phyloP scores from a whole-genome alignment of 35 echinoderm and acorn worm species.

The Apostichopus japonicus region DNA sequence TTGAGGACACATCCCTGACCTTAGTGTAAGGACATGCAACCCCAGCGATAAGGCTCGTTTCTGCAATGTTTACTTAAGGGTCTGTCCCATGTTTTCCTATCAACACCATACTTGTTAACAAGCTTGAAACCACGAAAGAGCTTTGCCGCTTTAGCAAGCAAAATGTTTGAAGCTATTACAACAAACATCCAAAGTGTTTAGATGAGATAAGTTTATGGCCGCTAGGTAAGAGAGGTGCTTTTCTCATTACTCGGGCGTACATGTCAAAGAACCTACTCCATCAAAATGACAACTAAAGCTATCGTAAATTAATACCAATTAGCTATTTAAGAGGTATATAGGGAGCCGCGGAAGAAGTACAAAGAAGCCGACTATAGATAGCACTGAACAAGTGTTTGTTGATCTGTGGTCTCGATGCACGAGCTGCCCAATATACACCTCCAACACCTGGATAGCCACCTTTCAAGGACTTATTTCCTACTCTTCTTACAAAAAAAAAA shows the following conservation, averaged over 20 bases:
- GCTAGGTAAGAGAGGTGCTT: constrained; percentile 11
- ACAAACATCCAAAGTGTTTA: constrained; percentile 29
- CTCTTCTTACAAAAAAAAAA: not conserved
- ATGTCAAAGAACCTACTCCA: not conserved
- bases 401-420: constrained; percentile 3
- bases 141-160: constrained; percentile 7
- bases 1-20: constrained; percentile 37
- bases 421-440: not conserved
- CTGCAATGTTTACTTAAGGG: constrained; percentile 16
- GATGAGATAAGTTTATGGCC: constrained; percentile 30
- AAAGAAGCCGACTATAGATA: not conserved
- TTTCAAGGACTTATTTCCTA: not conserved
- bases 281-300: not conserved
- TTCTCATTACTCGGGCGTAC: constrained; percentile 12
- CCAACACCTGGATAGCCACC: not conserved
- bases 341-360: not conserved
- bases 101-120: constrained; percentile 46
- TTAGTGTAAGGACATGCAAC: not conserved
- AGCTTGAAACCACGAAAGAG: not conserved
- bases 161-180: constrained; percentile 44
- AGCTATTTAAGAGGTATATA: not conserved
- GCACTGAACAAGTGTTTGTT: constrained; percentile 13
- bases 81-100: constrained; percentile 12
- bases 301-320: constrained; percentile 26
- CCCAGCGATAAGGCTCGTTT: not conserved